Base-by-base conservation (phyloP, 2,888 invertebrate species). In the Cheilosia impressa region DNA sequence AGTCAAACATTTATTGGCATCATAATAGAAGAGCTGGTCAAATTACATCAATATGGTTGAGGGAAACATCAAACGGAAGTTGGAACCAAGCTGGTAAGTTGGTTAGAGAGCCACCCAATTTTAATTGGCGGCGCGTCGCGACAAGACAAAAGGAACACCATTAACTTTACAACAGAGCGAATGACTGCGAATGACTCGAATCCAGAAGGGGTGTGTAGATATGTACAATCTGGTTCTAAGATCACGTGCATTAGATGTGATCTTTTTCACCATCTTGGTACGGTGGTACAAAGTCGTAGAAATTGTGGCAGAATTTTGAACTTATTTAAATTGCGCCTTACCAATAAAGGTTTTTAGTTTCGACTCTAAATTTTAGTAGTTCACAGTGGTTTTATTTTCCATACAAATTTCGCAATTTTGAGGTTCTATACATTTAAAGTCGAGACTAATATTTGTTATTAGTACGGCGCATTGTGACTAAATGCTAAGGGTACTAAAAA, bases 1-100 rank as follows among this genome's bases (percentile, higher is more conserved):
- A n/a, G 17, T 0, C n/a, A 24, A 27, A 31, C 53, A 53, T 31
- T 53, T 53, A 53, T 53, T 53, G 31, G 53, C 27, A 53, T 53
- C 53, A 53, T 53, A 53, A 38, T 15, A 15, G 13, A 15, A 31
- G 53, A 53, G 4, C 15, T n/a, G 15, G 7, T 5, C 7, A 45
- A n/a, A 45, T 45, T 45, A 45, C 15, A 45, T 45, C 0, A n/a
- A 53, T 53, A 31, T 31, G 7, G 15, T 27, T 27, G 10, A 4
- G 19, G 34, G 17, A 15, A 17, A 34, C 57, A 57, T 31, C 34
- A 57, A 58, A 58, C 57, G 57, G 57, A 58, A 58, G 57, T 38
- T 31, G 19, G 38, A 24, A 52, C 31, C 9, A 9, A 9, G 9
- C 1, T 24, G 13, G 15, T 22, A 52, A 24, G 52, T 47, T 19